Evolutionary conservation across 2,797 vertebrate species (phyloP).

Genomic region (Neostethus bicornis): DNA sequence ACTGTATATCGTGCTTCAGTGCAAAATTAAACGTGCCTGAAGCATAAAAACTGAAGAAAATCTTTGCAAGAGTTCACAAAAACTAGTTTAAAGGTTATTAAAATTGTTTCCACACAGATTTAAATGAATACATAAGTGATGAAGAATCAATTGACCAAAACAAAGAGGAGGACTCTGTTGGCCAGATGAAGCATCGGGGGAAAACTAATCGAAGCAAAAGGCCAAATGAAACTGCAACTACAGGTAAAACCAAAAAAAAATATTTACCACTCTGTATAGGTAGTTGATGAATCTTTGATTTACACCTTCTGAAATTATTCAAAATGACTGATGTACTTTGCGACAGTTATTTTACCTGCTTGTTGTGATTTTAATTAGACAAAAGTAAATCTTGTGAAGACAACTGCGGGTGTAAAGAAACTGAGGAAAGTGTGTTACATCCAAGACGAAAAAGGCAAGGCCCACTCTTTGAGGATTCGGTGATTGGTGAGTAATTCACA

Average conservation of each 20-base stretch:
- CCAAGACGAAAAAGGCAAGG: constrained; percentile 47
- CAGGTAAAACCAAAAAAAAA: not conserved
- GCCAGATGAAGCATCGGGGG: not conserved
- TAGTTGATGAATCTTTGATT: not conserved
- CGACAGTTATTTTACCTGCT: not conserved
- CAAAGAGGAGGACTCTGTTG: not conserved
- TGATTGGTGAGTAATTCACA: constrained; percentile 55
- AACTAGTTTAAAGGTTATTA: not conserved
- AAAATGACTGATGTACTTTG: not conserved
- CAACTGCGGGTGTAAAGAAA: constrained; percentile 5
- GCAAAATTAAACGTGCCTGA: too few species aligned
- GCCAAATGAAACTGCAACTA: not conserved
- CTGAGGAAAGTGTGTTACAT: constrained; percentile 18
- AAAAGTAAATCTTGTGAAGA: constrained; percentile 20
- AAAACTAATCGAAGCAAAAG: constrained; percentile 3
- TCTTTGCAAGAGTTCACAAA: too few species aligned
- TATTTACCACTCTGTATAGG: not conserved
- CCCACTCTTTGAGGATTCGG: constrained; percentile 45
- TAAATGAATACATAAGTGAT: constrained; percentile 3
- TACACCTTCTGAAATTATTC: not conserved
- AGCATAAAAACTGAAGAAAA: too few species aligned
- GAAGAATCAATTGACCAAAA: not conserved
- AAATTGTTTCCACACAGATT: not conserved
- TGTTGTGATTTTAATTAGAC: constrained; percentile 24
- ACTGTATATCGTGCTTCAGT: too few species aligned